phyloP scores from a whole-genome alignment of 1,140 invertebrate species.

The Neomicropteryx cornuta region DNA sequence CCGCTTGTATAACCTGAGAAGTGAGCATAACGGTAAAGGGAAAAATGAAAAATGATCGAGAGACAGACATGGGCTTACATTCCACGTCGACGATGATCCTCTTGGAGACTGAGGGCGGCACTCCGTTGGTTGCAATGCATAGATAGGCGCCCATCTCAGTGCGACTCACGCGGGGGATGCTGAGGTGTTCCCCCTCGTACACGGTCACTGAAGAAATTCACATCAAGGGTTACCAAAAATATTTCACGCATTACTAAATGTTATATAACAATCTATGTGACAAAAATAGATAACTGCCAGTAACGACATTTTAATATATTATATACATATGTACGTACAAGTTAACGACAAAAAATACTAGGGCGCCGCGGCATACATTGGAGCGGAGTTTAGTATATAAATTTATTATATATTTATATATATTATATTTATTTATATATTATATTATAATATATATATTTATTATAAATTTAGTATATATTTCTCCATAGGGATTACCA shows the following conservation, averaged over 20 bases:
- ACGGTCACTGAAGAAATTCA: slow-evolving; percentile 44
- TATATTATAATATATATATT: slow-evolving; percentile 2
- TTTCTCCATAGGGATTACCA: too few species aligned
- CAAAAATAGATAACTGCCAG: too few species aligned
- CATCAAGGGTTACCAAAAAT: not conserved
- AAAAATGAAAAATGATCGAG: too few species aligned
- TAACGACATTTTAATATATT: too few species aligned
- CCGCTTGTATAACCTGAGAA: too few species aligned
- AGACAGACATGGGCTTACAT: too few species aligned
- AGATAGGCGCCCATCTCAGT: slow-evolving; percentile 68
- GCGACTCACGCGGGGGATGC: slow-evolving; percentile 61
- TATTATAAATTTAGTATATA: not conserved
- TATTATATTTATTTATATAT: slow-evolving; percentile 2
- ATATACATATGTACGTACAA: too few species aligned
- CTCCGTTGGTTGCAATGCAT: slow-evolving; percentile 62
- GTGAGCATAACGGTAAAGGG: too few species aligned
- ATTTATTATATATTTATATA: not conserved
- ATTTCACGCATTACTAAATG: not conserved
- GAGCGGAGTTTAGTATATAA: too few species aligned
- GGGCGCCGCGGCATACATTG: too few species aligned
- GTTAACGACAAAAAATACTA: too few species aligned
- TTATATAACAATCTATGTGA: not conserved
- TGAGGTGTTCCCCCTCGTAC: slow-evolving; percentile 62
- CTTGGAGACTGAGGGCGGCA: slow-evolving; percentile 71
- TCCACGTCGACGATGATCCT: slow-evolving; percentile 67